Evolutionary conservation across 2,888 invertebrate species (phyloP).

Genomic region (Ypsolopha scabrella): DNA sequence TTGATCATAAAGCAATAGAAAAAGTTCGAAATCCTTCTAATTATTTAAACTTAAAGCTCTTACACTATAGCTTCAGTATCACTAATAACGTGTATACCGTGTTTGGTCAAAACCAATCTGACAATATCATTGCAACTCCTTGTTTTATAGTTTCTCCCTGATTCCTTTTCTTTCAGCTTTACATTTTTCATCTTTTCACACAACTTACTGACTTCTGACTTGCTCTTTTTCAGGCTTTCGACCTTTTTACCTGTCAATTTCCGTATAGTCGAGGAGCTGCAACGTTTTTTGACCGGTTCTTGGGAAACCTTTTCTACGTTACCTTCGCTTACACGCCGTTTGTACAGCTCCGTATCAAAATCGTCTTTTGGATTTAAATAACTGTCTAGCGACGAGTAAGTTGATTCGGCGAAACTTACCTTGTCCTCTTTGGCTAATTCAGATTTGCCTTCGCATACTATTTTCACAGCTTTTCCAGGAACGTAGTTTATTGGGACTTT

Average conservation of each 20-base stretch:
- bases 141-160: slow-evolving; percentile 44
- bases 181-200: slow-evolving; percentile 59
- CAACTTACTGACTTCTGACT: slow-evolving; percentile 63
- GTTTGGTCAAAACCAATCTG: slow-evolving; percentile 80
- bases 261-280: slow-evolving; percentile 45
- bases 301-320: slow-evolving; percentile 30
- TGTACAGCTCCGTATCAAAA: slow-evolving; percentile 38
- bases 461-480: slow-evolving; percentile 82
- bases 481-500: slow-evolving; percentile 51
- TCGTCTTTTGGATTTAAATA: slow-evolving; percentile 55
- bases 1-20: too few relatives aligned
- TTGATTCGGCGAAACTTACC: slow-evolving; percentile 47
- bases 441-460: slow-evolving; percentile 67
- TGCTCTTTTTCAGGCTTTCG: slow-evolving; percentile 49
- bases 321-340: slow-evolving; percentile 49
- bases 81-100: slow-evolving; percentile 83
- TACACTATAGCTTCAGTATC: slow-evolving; percentile 81
- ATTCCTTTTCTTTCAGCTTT: slow-evolving; percentile 42
- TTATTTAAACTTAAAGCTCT: background rate
- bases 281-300: slow-evolving; percentile 38
- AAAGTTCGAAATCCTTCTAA: too few relatives aligned
- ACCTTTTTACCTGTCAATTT: slow-evolving; percentile 37
- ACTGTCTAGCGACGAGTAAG: slow-evolving; percentile 65
- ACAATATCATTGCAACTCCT: slow-evolving; percentile 72
- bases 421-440: slow-evolving; percentile 45